These are phyloP conservation scores for Noctua pronuba DNA, from an alignment of 2,888 invertebrate species.

Conservation along the genomic window DNA sequence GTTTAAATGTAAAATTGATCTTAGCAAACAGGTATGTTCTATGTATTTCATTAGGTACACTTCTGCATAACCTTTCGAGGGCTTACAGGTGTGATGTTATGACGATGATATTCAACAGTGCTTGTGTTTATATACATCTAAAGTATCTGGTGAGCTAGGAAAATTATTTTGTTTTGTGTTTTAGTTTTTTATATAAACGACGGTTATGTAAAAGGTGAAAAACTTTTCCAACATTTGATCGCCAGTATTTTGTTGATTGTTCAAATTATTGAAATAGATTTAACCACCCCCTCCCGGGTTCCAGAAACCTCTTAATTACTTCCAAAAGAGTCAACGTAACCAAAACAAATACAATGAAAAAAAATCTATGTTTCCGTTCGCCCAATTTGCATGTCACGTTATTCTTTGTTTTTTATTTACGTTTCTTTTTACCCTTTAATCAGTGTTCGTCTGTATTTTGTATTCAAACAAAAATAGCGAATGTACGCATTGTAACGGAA, in stretches of 20 bases:
- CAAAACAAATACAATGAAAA: conserved; percentile 18
- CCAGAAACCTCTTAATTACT: conserved; percentile 25
- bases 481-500: conserved; percentile 33
- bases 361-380: conserved; percentile 33
- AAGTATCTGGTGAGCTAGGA: background rate
- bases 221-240: background rate
- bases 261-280: background rate
- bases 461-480: conserved; percentile 60
- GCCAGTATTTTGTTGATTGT: background rate
- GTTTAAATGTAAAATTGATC: background rate
- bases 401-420: conserved; percentile 60
- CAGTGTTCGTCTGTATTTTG: conserved; percentile 66
- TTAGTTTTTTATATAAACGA: background rate
- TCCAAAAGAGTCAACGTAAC: conserved; percentile 4
- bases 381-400: conserved; percentile 61
- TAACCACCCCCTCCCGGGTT: no score
- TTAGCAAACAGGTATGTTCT: background rate
- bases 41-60: no score
- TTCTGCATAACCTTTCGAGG: background rate
- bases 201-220: background rate
- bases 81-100: background rate
- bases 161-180: background rate
- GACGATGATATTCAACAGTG: background rate
- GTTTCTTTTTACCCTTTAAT: conserved; percentile 68
- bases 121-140: background rate